Evolutionary conservation across 2,113 vertebrate species (phyloP), one percentile per base, ranked within the genome.

Genomic region (Ptilonorhynchus violaceus): DNA sequence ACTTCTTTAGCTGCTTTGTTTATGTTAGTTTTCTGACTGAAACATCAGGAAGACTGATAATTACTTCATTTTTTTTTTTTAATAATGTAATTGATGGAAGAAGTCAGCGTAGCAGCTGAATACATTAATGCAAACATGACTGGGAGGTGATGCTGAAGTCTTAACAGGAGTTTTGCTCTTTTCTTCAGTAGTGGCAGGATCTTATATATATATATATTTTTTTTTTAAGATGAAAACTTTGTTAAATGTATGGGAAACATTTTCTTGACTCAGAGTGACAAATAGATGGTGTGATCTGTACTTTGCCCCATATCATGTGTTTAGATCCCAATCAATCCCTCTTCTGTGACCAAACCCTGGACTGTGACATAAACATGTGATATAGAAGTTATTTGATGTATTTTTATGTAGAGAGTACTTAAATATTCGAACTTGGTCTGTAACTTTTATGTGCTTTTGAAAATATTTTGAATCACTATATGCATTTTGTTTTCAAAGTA

Each of bases 81-180:
- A 64, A 20, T 6, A 35, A 18, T 16, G 10, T 17, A n/a, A 58
- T 16, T 37, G 59, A n/a, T 66, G 20, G 68, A 30, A 55, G 9
- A 58, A 74, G 35, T 23, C 42, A 35, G 21, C 0, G 0, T 30
- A 55, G 46, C 17, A 27, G 24, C 41, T 80, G 59, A 56, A 35
- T 1, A 0, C 0, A 0, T 35, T 55, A 39, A 8, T 20, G n/a
- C 33, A 25, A 64, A 47, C 7, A 5, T 6, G n/a, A 41, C 46
- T 69, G 80, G 72, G 53, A 74, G 27, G 31, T 60, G 42, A 42
- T 39, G 16, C 15, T 5, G 30, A 46, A 50, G 13, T 10, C 6
- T 47, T 62, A 39, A 13, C 1, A 33, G 31, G 11, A 66, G 22
- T 46, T 84, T 52, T 63, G 15, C 30, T 60, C 15, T 77, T 44